A percentile compares a stretch with the other conserved stretches of the same genome.
Evolutionary conservation across 1,140 invertebrate species (phyloP).

Genomic region (Drosophila pectinifera): DNA sequence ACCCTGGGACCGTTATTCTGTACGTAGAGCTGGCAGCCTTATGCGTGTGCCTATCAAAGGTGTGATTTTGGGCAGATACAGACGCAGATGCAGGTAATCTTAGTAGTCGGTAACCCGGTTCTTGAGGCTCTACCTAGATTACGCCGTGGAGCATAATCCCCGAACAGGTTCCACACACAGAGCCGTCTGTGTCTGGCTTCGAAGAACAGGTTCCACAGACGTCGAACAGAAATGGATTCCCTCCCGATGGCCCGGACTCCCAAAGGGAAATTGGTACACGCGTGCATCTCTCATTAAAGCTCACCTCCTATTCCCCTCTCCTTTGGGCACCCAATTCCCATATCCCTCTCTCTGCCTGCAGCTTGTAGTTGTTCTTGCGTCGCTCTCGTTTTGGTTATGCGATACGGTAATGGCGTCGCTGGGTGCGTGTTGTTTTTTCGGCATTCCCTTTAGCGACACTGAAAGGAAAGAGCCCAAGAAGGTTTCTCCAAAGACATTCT

Average conservation of each 20-base stretch:
- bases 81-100: background rate
- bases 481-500: constrained; percentile 50
- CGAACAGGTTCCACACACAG: constrained; percentile 36
- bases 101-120: constrained; percentile 7
- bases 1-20: constrained; percentile 7
- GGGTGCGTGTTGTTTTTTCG: constrained; percentile 6
- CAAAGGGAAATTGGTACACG: constrained; percentile 49
- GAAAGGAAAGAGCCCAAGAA: constrained; percentile 34
- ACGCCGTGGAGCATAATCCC: constrained; percentile 2
- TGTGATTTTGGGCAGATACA: constrained; percentile 7
- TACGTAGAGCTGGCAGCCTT: constrained; percentile 15
- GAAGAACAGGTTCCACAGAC: constrained; percentile 42
- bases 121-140: constrained; percentile 14
- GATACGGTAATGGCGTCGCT: constrained; percentile 39
- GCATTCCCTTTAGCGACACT: constrained; percentile 21
- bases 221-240: constrained; percentile 10
- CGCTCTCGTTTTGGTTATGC: constrained; percentile 23
- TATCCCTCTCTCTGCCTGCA: background rate
- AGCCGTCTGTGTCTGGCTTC: constrained; percentile 19
- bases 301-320: constrained; percentile 1
- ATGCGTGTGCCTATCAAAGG: constrained; percentile 1
- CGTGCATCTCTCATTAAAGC: constrained; percentile 46
- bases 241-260: background rate
- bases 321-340: background rate
- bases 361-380: constrained; percentile 16